A percentile compares a stretch with the other conserved stretches of the same genome.
Evolutionary conservation across 2,113 vertebrate species (phyloP).

Genomic region (Phocoena phocoena): DNA sequence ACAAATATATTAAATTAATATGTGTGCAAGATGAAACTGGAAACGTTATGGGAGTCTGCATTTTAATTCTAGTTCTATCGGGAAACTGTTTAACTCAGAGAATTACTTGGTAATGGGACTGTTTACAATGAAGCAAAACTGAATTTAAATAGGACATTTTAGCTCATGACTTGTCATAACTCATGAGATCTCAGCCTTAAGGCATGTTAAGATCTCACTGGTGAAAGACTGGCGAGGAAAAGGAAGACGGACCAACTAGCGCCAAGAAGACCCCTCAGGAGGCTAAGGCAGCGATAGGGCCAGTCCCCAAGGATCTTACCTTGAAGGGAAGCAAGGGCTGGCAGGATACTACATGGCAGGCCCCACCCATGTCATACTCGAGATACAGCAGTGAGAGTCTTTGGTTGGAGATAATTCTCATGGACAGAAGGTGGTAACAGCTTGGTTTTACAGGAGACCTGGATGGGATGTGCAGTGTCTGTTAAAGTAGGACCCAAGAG

Average conservation of each 20-base stretch:
- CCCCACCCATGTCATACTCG: not conserved
- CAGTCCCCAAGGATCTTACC: not conserved
- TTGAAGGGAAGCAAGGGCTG: not conserved
- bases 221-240: not conserved
- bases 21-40: slow-evolving; percentile 59
- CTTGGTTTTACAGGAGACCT: not conserved
- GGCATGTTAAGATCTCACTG: not conserved
- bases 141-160: slow-evolving; percentile 62
- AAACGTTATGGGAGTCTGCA: slow-evolving; percentile 62
- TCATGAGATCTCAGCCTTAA: not conserved
- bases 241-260: not conserved
- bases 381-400: not conserved
- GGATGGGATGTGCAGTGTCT: not conserved
- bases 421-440: not conserved
- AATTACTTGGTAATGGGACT: slow-evolving; percentile 61
- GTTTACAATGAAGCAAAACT: slow-evolving; percentile 63
- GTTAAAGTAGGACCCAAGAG: not conserved
- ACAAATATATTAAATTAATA: slow-evolving; percentile 72
- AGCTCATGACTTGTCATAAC: not conserved
- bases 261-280: not conserved
- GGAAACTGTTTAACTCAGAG: slow-evolving; percentile 48
- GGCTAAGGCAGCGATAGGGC: not conserved
- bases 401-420: not conserved
- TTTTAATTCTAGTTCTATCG: slow-evolving; percentile 74
- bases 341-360: not conserved